phyloP scores from a whole-genome alignment of 2,113 vertebrate species.

The Xenus cinereus region DNA sequence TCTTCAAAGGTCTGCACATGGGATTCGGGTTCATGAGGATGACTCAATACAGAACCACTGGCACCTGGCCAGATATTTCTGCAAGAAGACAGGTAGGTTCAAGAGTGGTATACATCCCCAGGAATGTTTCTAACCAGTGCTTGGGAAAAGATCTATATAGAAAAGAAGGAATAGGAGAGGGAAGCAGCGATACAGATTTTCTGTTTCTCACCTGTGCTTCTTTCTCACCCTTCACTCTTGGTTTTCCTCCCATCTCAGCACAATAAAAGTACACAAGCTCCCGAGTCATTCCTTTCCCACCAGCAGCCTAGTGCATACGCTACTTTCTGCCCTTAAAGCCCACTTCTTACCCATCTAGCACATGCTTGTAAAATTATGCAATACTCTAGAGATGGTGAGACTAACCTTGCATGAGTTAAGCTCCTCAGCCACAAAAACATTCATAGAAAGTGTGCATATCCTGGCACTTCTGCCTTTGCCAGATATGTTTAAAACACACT shows the following conservation, averaged over 20 bases:
- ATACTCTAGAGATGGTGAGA: neutral
- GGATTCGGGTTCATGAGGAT: neutral
- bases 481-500: neutral
- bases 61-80: neutral
- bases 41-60: neutral
- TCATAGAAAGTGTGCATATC: neutral
- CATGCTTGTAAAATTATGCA: neutral
- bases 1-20: neutral
- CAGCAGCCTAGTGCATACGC: neutral
- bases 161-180: neutral
- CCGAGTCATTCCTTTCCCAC: neutral
- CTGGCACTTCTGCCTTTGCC: neutral
- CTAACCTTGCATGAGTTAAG: neutral
- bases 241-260: neutral
- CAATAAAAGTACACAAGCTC: neutral
- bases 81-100: neutral
- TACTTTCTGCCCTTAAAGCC: neutral
- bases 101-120: fast-evolving
- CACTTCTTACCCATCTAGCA: neutral
- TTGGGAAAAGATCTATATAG: neutral
- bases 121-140: neutral
- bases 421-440: neutral
- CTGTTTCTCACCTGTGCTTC: neutral
- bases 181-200: neutral
- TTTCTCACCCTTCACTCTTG: neutral